Percentiles rank a stretch among this genome's conserved stretches.
Conservation (phyloP, 2,888 invertebrate genomes). For the Acanthopleura granulata region DNA sequence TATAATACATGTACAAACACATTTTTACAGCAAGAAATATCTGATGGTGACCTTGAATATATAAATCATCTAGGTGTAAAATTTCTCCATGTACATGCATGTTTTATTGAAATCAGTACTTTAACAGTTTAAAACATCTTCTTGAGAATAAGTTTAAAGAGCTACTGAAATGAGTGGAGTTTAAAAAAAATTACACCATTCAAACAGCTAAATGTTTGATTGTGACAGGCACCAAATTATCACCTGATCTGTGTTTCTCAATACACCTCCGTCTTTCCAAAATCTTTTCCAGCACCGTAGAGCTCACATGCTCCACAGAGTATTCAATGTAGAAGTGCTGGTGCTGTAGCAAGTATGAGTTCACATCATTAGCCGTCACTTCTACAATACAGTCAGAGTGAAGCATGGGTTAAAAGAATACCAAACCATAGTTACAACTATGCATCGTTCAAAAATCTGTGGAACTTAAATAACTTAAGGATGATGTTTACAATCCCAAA, state of each 20-base stretch:
- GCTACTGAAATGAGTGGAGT: background rate
- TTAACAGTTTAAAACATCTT: too few species aligned
- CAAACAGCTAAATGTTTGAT: background rate
- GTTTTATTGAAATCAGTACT: too few species aligned
- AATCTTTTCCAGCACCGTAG: constrained; percentile 32
- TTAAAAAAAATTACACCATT: background rate
- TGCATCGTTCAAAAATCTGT: background rate
- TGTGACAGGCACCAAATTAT: background rate
- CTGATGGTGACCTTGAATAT: too few species aligned
- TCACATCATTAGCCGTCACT: constrained; percentile 30
- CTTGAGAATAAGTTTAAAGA: too few species aligned
- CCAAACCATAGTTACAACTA: too few species aligned
- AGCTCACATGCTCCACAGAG: constrained; percentile 32
- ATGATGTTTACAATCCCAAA: background rate
- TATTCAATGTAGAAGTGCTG: constrained; percentile 40
- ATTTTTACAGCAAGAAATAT: too few species aligned
- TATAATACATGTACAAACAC: too few species aligned
- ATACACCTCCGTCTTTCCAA: constrained; percentile 24
- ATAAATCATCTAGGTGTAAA: too few species aligned
- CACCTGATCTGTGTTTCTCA: constrained; percentile 12
- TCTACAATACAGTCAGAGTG: constrained; percentile 16
- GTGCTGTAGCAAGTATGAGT: constrained; percentile 34
- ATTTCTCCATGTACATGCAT: too few species aligned
- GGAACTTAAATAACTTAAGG: background rate
- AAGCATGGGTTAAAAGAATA: background rate